Evolutionary conservation across 1,140 invertebrate species (phyloP).

Genomic region (Cecropterus lyciades): DNA sequence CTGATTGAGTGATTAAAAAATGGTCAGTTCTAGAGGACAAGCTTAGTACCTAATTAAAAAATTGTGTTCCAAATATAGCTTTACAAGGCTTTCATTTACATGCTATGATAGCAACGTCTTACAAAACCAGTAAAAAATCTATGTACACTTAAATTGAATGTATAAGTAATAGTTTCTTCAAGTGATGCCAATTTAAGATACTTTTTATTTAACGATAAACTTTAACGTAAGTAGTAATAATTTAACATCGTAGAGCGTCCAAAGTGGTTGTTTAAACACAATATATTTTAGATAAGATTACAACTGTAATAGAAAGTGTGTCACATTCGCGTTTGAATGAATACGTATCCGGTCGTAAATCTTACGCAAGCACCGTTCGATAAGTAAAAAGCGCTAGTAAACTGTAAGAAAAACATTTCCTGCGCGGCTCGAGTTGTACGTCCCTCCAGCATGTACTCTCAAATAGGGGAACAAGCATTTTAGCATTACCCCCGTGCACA

Average conservation of each 20-base stretch:
- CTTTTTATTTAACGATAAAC: constrained; percentile 14
- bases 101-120: no score
- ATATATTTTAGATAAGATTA: constrained; percentile 67
- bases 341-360: constrained; percentile 73
- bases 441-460: constrained; percentile 83
- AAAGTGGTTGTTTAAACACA: constrained; percentile 47
- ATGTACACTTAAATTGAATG: no score
- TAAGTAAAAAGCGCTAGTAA: constrained; percentile 63
- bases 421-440: constrained; percentile 56
- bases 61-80: no score
- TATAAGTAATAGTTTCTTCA: no score
- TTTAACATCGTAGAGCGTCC: constrained; percentile 16
- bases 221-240: constrained; percentile 8
- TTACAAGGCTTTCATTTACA: no score
- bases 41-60: no score
- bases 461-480: constrained; percentile 84
- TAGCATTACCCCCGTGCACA: constrained; percentile 84
- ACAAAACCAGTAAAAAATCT: no score
- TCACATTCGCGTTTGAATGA: constrained; percentile 62
- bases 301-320: constrained; percentile 69
- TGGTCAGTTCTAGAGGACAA: no score
- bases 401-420: constrained; percentile 61
- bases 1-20: no score
- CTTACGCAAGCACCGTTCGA: constrained; percentile 65
- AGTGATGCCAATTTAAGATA: neutral